These are phyloP conservation scores for Xylophagus ater DNA, from an alignment of 2,888 invertebrate species.

Conservation along the genomic window DNA sequence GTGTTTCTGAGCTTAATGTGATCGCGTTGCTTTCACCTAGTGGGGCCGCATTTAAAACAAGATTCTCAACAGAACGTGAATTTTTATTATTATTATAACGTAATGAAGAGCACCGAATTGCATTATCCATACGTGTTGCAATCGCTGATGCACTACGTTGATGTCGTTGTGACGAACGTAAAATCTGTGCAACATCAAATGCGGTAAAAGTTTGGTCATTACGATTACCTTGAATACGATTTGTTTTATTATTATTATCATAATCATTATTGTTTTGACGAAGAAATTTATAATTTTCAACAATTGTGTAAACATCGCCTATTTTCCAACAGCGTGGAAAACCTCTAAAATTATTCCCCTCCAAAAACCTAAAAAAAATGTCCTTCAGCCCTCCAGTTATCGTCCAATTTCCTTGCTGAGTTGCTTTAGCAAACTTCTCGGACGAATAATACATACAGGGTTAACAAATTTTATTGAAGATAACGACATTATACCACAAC, in stretches of 20 bases:
- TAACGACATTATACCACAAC: too few relatives aligned
- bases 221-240: too few relatives aligned
- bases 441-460: too few relatives aligned
- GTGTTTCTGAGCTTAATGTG: conserved; percentile 11
- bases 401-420: too few relatives aligned
- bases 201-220: conserved; percentile 26
- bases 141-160: conserved; percentile 19
- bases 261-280: conserved; percentile 12
- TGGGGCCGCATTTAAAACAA: conserved; percentile 32
- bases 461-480: too few relatives aligned
- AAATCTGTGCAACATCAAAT: conserved; percentile 32
- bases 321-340: conserved; percentile 28
- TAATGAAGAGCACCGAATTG: conserved; percentile 14
- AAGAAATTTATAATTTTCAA: conserved; percentile 8
- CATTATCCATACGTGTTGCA: conserved; percentile 17
- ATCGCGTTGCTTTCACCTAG: conserved; percentile 31
- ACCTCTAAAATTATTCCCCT: too few relatives aligned
- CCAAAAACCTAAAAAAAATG: too few relatives aligned
- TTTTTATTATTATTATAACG: conserved; percentile 12
- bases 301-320: conserved; percentile 22
- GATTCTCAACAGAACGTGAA: conserved; percentile 33
- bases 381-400: too few relatives aligned
- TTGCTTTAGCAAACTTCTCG: too few relatives aligned
- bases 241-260: too few relatives aligned
- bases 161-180: conserved; percentile 27